Evolutionary conservation across 2,113 vertebrate genomes (phyloP).

Genomic region (Lates calcarifer): DNA sequence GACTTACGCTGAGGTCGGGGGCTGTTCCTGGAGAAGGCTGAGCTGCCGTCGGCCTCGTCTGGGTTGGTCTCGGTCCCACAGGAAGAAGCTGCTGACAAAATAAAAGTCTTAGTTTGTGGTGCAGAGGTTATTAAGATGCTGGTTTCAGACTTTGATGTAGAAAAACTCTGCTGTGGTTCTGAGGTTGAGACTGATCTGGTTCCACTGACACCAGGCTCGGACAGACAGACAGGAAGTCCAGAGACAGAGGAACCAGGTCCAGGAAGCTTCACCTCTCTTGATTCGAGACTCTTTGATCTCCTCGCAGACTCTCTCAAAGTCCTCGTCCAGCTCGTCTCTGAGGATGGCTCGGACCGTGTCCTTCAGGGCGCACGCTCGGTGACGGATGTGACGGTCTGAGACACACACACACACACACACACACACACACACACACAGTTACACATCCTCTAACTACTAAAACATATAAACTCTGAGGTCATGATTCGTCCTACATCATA

Average conservation of each 20-base stretch:
- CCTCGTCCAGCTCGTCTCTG: constrained; percentile 90
- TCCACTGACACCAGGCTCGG: too few species aligned
- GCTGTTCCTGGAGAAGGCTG: neutral
- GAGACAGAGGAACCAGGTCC: neutral
- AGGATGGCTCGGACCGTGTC: constrained; percentile 90
- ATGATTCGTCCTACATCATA: too few species aligned
- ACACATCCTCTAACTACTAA: neutral
- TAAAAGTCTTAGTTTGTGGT: neutral
- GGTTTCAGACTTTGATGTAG: too few species aligned
- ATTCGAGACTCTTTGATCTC: constrained; percentile 89
- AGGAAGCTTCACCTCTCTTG: constrained; percentile 85
- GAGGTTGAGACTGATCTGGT: too few species aligned
- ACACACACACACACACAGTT: neutral
- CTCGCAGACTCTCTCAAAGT: constrained; percentile 89
- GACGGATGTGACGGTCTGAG: constrained; percentile 91
- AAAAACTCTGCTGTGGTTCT: too few species aligned
- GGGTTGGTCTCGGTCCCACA: too few species aligned
- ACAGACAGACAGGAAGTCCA: neutral
- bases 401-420: constrained; percentile 33
- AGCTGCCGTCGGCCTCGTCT: neutral
- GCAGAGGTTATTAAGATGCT: neutral
- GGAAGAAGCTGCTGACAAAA: constrained; percentile 24
- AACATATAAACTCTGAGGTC: neutral
- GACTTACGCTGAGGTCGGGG: constrained; percentile 12
- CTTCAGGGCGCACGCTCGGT: constrained; percentile 89